Evolutionary conservation across 2,113 vertebrate genomes (phyloP).

Genomic region (Micromys minutus): DNA sequence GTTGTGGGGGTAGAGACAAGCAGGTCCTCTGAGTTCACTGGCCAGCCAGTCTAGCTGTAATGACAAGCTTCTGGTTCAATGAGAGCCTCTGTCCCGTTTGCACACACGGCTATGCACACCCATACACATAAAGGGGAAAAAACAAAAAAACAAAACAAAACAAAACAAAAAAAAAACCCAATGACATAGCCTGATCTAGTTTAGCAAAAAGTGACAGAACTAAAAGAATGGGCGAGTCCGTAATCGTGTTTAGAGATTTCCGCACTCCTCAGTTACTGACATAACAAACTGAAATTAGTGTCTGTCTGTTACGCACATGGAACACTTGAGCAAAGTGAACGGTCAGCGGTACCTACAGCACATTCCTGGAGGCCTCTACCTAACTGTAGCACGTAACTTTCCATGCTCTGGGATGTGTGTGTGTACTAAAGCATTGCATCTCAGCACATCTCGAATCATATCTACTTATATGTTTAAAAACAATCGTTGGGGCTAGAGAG

Average conservation of each 20-base stretch:
- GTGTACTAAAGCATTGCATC: not conserved
- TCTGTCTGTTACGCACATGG: not conserved
- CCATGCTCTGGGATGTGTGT: not conserved
- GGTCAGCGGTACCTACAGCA: not conserved
- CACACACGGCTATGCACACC: not conserved
- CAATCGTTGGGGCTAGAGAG: not conserved
- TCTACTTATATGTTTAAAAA: not conserved
- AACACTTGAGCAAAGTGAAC: not conserved
- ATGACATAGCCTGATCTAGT: not conserved
- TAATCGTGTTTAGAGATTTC: conserved; percentile 16
- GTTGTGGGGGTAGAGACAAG: not conserved
- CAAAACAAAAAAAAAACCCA: not conserved
- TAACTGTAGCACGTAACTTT: not conserved
- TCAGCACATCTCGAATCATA: not conserved
- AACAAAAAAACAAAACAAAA: not conserved
- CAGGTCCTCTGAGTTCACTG: not conserved
- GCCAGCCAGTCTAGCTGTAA: not conserved
- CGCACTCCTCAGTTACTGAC: not conserved
- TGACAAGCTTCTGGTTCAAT: not conserved
- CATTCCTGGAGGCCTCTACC: not conserved
- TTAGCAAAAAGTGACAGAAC: not conserved
- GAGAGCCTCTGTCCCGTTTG: not conserved
- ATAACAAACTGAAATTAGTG: not conserved
- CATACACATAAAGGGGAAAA: not conserved
- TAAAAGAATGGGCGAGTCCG: not conserved